Evolutionary conservation across 1,140 invertebrate genomes (phyloP).

Genomic region (Mamestra configurata): DNA sequence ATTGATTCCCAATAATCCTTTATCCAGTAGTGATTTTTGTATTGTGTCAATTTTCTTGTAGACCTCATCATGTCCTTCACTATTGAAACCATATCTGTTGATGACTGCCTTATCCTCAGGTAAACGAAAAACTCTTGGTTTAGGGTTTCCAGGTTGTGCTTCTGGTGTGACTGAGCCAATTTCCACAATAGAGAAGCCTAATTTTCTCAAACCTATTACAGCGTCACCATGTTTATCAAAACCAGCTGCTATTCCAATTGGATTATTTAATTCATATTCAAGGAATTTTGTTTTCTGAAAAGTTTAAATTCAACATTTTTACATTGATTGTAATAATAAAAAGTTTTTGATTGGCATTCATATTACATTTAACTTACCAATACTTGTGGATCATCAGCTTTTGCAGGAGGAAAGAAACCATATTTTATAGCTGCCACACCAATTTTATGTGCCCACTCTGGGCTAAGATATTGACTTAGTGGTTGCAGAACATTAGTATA

Average conservation of each 20-base stretch:
- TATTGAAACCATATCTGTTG: slow-evolving; percentile 98
- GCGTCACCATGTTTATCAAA: slow-evolving; percentile 99
- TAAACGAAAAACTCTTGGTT: slow-evolving; percentile 97
- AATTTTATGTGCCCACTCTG: slow-evolving; percentile 94
- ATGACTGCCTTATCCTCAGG: slow-evolving; percentile 96
- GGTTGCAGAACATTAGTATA: slow-evolving; percentile 93
- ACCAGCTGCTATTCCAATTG: slow-evolving; percentile 98
- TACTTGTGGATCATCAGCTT: slow-evolving; percentile 88
- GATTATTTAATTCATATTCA: slow-evolving; percentile 93
- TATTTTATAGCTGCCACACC: slow-evolving; percentile 93
- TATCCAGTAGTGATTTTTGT: slow-evolving; percentile 86
- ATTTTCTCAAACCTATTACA: slow-evolving; percentile 92
- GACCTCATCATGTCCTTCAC: slow-evolving; percentile 95
- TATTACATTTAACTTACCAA: slow-evolving; percentile 87
- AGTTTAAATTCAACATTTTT: slow-evolving; percentile 44
- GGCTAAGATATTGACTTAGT: slow-evolving; percentile 90
- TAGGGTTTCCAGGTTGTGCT: slow-evolving; percentile 97
- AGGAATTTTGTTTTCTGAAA: slow-evolving; percentile 91
- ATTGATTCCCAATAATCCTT: slow-evolving; percentile 95
- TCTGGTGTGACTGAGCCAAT: slow-evolving; percentile 98
- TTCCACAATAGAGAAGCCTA: slow-evolving; percentile 99
- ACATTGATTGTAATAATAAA: neutral
- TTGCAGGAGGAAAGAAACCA: slow-evolving; percentile 90
- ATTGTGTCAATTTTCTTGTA: slow-evolving; percentile 89
- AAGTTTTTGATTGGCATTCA: slow-evolving; percentile 32